phyloP scores from a whole-genome alignment of 2,113 vertebrate genomes.

The Candoia aspera region DNA sequence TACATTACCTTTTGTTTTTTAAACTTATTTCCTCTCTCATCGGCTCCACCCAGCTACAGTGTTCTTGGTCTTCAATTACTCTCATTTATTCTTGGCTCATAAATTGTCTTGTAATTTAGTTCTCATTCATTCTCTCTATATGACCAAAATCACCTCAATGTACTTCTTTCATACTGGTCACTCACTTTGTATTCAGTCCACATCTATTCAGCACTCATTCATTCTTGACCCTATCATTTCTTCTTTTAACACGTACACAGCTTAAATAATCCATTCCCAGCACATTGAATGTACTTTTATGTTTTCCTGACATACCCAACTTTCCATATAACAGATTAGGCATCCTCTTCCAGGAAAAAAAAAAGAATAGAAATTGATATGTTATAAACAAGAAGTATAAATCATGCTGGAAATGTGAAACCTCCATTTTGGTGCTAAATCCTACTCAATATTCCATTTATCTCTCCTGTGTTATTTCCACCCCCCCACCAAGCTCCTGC shows the following conservation, averaged over 20 bases:
- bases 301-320: not conserved
- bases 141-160: not conserved
- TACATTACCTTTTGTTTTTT: not conserved
- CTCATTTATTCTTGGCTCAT: not conserved
- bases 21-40: not conserved
- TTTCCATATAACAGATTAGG: not conserved
- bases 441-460: not conserved
- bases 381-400: not conserved
- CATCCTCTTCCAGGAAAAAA: not conserved
- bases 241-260: not conserved
- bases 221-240: not conserved
- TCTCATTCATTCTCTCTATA: not conserved
- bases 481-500: not conserved
- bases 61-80: not conserved
- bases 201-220: not conserved
- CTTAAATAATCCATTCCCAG: not conserved
- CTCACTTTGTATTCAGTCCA: not conserved
- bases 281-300: not conserved
- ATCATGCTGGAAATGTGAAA: not conserved
- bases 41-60: not conserved
- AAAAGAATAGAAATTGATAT: not conserved
- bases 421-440: fast-evolving
- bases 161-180: not conserved
- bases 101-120: not conserved
- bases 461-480: not conserved